phyloP scores from a whole-genome alignment of 1,140 invertebrate species.

The Drosophila nikananu region DNA sequence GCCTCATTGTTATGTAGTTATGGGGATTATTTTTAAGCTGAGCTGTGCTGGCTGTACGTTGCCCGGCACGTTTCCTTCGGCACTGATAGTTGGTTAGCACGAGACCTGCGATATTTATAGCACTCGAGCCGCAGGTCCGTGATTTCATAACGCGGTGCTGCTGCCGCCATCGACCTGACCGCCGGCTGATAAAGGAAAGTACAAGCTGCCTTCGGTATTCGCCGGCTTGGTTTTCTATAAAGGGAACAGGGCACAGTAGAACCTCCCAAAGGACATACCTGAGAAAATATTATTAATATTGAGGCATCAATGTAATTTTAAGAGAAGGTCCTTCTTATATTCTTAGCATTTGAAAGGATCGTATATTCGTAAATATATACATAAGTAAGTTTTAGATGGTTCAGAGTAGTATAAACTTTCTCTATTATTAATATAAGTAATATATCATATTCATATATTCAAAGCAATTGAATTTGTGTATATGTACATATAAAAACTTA shows the following conservation, averaged over 20 bases:
- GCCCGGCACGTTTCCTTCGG: conserved; percentile 54
- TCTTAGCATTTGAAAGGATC: background rate
- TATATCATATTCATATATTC: no score
- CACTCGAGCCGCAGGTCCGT: conserved; percentile 10
- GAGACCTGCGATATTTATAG: conserved; percentile 76
- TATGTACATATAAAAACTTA: no score
- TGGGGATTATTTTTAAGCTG: conserved; percentile 1
- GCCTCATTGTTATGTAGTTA: conserved; percentile 46
- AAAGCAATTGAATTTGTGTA: no score
- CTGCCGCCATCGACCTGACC: conserved; percentile 33
- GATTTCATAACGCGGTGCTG: conserved; percentile 58
- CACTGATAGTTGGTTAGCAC: conserved; percentile 63
- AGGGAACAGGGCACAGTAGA: conserved; percentile 29
- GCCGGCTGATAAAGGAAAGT: conserved; percentile 65
- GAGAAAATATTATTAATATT: no score
- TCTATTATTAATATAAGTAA: no score
- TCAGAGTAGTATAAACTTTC: background rate
- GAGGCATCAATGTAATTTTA: background rate
- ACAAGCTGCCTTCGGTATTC: conserved; percentile 29
- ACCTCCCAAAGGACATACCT: conserved; percentile 1
- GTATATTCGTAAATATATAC: background rate
- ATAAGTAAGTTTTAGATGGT: no score
- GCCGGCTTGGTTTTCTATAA: conserved; percentile 9
- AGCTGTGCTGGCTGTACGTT: conserved; percentile 34
- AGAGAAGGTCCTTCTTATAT: background rate